Conservation (phyloP, 1,140 invertebrate species). For the Drosophila subpulchrella region DNA sequence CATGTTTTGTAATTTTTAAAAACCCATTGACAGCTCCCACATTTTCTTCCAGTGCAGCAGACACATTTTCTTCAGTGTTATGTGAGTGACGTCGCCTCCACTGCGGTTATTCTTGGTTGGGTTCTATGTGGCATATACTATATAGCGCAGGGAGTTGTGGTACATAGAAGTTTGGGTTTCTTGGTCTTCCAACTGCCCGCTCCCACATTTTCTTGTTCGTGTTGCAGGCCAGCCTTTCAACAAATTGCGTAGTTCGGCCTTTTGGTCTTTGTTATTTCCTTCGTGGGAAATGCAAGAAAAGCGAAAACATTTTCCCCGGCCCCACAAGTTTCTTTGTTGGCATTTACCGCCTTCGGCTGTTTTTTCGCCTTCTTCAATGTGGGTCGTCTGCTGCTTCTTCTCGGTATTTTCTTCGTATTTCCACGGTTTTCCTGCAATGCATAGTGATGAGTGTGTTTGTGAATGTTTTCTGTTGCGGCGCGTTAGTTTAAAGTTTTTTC, state of each 20-base stretch:
- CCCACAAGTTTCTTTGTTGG: conserved; percentile 18
- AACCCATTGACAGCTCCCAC: too few relatives aligned
- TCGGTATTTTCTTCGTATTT: conserved; percentile 34
- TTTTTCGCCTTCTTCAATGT: conserved; percentile 55
- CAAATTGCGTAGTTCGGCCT: conserved; percentile 69
- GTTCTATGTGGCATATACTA: conserved; percentile 36
- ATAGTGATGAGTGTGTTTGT: conserved; percentile 56
- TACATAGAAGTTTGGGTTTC: conserved; percentile 45
- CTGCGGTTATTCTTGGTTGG: conserved; percentile 42
- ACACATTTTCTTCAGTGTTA: conserved; percentile 32
- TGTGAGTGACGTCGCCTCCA: conserved; percentile 76
- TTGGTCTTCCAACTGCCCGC: not conserved
- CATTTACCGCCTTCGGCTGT: conserved; percentile 26
- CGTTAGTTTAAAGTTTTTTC: conserved; percentile 69
- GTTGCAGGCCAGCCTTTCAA: conserved; percentile 54
- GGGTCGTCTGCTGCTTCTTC: conserved; percentile 58
- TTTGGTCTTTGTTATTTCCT: conserved; percentile 37
- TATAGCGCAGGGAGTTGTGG: conserved; percentile 10
- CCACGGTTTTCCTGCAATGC: conserved; percentile 51
- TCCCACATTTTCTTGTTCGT: conserved; percentile 16
- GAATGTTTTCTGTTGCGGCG: conserved; percentile 24
- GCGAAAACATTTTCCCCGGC: conserved; percentile 28
- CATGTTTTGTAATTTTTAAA: too few relatives aligned
- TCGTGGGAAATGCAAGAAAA: conserved; percentile 40
- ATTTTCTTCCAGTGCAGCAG: conserved; percentile 12